Percentiles rank a stretch among this genome's conserved stretches.
These are phyloP conservation scores for Rana temporaria DNA, from an alignment of 2,113 vertebrate species.

Conservation along the genomic window DNA sequence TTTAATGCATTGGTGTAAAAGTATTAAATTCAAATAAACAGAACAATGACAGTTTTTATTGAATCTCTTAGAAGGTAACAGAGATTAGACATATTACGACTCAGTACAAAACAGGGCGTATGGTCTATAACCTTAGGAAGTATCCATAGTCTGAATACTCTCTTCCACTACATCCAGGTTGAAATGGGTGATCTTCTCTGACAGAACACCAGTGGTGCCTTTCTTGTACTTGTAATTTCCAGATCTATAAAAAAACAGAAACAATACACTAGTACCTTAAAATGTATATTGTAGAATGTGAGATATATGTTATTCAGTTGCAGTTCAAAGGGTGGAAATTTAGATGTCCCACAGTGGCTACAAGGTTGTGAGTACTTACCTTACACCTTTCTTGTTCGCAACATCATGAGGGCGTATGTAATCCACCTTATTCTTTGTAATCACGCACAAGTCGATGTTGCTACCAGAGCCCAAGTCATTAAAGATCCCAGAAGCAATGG, in stretches of 20 bases:
- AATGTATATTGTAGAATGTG: too few species aligned
- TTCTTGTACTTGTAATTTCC: constrained; percentile 79
- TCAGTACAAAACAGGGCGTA: not conserved
- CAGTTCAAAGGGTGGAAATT: not conserved
- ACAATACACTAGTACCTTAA: not conserved
- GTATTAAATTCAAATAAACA: not conserved
- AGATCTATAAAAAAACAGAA: constrained; percentile 65
- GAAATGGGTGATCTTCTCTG: constrained; percentile 70
- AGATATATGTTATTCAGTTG: too few species aligned
- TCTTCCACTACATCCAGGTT: constrained; percentile 79
- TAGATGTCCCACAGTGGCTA: not conserved
- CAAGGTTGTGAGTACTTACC: constrained; percentile 69
- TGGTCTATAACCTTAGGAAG: constrained; percentile 68
- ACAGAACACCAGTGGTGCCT: constrained; percentile 76
- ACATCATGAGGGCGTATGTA: constrained; percentile 88
- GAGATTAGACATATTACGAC: constrained; percentile 27
- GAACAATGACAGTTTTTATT: constrained; percentile 2
- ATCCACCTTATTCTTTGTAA: constrained; percentile 90
- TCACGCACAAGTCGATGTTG: constrained; percentile 95
- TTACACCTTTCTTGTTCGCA: constrained; percentile 93
- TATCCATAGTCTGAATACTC: constrained; percentile 80
- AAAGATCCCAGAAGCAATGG: constrained; percentile 93
- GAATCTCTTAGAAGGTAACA: constrained; percentile 12
- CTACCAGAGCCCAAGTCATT: constrained; percentile 96
- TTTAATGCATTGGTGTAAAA: too few species aligned